A percentile compares a stretch with the other conserved stretches of the same genome.
Conservation (phyloP, 2,888 invertebrate genomes). For the Ormyrus pomaceus region DNA sequence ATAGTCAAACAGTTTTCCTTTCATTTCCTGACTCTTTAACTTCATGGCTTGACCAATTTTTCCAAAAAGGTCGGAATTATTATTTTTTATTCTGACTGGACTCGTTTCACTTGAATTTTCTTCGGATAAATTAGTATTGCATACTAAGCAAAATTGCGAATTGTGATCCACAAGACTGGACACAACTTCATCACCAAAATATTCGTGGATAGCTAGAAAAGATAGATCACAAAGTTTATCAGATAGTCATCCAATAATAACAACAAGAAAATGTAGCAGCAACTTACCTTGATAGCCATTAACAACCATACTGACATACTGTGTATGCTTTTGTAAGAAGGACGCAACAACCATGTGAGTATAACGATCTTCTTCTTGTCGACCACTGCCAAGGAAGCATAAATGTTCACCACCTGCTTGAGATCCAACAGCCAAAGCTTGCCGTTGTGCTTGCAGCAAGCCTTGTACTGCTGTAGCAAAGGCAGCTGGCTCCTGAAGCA, state of each 20-base stretch:
- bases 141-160: slow-evolving; percentile 87
- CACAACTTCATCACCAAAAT: slow-evolving; percentile 88
- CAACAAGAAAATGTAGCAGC: neutral
- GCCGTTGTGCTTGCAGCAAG: slow-evolving; percentile 90
- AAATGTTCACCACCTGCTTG: slow-evolving; percentile 92
- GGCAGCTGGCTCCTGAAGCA: slow-evolving; percentile 96
- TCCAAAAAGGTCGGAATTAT: slow-evolving; percentile 83
- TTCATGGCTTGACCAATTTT: slow-evolving; percentile 92
- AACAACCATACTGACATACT: slow-evolving; percentile 93
- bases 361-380: slow-evolving; percentile 95
- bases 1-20: slow-evolving; percentile 93
- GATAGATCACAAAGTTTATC: slow-evolving; percentile 7
- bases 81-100: slow-evolving; percentile 69
- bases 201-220: slow-evolving; percentile 84
- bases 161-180: slow-evolving; percentile 92
- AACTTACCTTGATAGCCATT: slow-evolving; percentile 87
- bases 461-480: slow-evolving; percentile 97
- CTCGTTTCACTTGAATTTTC: slow-evolving; percentile 72
- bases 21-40: slow-evolving; percentile 93
- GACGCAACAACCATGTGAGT: slow-evolving; percentile 99
- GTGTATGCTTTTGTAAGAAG: slow-evolving; percentile 94
- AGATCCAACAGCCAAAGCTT: slow-evolving; percentile 90
- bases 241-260: neutral
- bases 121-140: slow-evolving; percentile 79
- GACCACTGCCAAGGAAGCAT: slow-evolving; percentile 95